Evolutionary conservation across 1,140 invertebrate species (phyloP), one percentile per base, ranked within the genome.

Genomic region (Panagrolaimus sp.): DNA sequence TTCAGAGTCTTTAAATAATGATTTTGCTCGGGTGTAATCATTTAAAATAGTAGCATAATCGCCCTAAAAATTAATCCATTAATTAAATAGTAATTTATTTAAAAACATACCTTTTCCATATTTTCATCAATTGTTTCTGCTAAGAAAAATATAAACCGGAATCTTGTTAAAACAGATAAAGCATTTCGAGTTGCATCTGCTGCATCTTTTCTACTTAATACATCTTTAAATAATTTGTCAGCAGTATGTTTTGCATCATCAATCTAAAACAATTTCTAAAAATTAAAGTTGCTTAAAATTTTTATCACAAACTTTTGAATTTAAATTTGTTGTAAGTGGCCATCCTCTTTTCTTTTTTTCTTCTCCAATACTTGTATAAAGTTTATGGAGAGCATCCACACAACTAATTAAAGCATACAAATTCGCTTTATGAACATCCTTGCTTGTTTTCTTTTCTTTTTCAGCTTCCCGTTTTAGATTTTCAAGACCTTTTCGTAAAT

Each of bases 31-130:
- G 0, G 92, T 90, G 83, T 96, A 98, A 84, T 99, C 96, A 83
- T 96, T 98, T 65, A 99, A 94, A 23, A 98, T 92, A 25, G 95
- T 88, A 84, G 97, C 93, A 83, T 95, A 98, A 81, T 99, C 95
- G 61, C 91, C 92, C 79, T 87, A 70, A n/a, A 71, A 4, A 7
- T 38, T 38, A 71, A 13, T 65, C n/a, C n/a, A 43, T 7, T 13
- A 23, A 53, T 64, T n/a, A 64, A 20, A 16, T 68, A n/a, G n/a
- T 45, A 27, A 70, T 9, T n/a, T 8, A 66, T 14, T 13, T 45
- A 47, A 27, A 61, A n/a, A n/a, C n/a, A 66, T 73, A 87, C 86
- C 79, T 91, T 90, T 74, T 90, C 88, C 69, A 98, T 93, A 77
- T 95, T 95, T 67, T 89, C 89, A 74, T 97, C 92, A 66, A 98